Evolutionary conservation across 2,888 invertebrate species (phyloP).

Genomic region (Hesperia comma): DNA sequence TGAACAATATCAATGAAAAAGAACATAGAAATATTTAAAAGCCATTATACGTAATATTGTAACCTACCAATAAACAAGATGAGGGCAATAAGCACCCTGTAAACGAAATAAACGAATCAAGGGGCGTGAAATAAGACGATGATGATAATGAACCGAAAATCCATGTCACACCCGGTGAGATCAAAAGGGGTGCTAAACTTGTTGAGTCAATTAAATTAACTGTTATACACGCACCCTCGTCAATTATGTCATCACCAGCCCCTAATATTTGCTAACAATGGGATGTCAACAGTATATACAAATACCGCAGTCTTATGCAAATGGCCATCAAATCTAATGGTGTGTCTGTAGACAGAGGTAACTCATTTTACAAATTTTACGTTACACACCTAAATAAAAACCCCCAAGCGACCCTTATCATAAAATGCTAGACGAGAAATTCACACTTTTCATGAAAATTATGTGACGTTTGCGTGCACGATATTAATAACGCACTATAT

Average conservation of each 20-base stretch:
- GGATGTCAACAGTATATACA: conserved; percentile 57
- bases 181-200: conserved; percentile 68
- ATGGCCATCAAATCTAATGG: conserved; percentile 35
- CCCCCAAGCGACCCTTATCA: conserved; percentile 40
- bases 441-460: conserved; percentile 48
- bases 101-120: conserved; percentile 40
- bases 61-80: conserved; percentile 16
- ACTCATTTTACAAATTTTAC: conserved; percentile 38
- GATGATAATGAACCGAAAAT: conserved; percentile 53
- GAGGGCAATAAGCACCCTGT: conserved; percentile 33
- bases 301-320: conserved; percentile 44
- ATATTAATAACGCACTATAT: conserved; percentile 47
- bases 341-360: conserved; percentile 40
- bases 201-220: conserved; percentile 76
- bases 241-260: conserved; percentile 71
- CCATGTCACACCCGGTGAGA: conserved; percentile 56
- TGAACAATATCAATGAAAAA: not conserved
- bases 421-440: conserved; percentile 38
- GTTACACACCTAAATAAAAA: conserved; percentile 33
- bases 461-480: conserved; percentile 58
- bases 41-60: no score
- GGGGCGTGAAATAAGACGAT: conserved; percentile 39
- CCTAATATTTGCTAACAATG: conserved; percentile 66
- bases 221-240: conserved; percentile 72
- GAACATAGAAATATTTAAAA: no score